Conservation (phyloP, 2,888 invertebrate species). For the Drosophila demipolita region DNA sequence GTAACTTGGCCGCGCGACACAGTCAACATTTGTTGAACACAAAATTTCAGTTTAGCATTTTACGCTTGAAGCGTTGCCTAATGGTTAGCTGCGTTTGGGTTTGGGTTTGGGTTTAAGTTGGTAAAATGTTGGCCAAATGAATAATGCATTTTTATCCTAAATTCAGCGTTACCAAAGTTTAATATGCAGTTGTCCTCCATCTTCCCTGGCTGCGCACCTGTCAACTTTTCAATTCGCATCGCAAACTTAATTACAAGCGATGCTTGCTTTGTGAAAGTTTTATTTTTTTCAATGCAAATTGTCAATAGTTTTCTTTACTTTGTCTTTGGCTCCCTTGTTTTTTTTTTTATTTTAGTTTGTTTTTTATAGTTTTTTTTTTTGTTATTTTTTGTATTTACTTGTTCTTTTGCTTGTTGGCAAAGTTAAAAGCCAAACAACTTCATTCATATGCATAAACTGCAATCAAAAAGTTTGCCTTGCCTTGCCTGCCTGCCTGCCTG, state of each 20-base stretch:
- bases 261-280: constrained; percentile 30
- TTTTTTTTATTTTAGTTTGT: background rate
- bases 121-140: constrained; percentile 52
- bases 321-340: constrained; percentile 8
- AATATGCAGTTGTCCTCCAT: constrained; percentile 27
- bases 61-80: constrained; percentile 73
- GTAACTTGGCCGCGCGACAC: constrained; percentile 55
- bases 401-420: constrained; percentile 50
- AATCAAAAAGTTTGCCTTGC: constrained; percentile 58
- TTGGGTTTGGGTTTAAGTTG: background rate
- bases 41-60: constrained; percentile 77
- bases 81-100: constrained; percentile 39
- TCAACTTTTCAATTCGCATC: constrained; percentile 7
- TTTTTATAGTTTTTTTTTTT: constrained; percentile 2
- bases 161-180: constrained; percentile 57
- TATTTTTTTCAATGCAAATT: constrained; percentile 59
- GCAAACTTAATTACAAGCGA: constrained; percentile 62
- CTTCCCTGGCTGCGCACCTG: background rate
- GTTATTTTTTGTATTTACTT: constrained; percentile 13
- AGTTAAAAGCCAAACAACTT: constrained; percentile 69
- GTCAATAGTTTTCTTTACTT: constrained; percentile 42
- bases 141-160: constrained; percentile 75
- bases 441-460: constrained; percentile 77
- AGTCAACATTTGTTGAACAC: constrained; percentile 79
- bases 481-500: background rate